A percentile compares a stretch with the other conserved stretches of the same genome.
Conservation (phyloP, 2,888 invertebrate genomes). For the Callimorpha dominula region DNA sequence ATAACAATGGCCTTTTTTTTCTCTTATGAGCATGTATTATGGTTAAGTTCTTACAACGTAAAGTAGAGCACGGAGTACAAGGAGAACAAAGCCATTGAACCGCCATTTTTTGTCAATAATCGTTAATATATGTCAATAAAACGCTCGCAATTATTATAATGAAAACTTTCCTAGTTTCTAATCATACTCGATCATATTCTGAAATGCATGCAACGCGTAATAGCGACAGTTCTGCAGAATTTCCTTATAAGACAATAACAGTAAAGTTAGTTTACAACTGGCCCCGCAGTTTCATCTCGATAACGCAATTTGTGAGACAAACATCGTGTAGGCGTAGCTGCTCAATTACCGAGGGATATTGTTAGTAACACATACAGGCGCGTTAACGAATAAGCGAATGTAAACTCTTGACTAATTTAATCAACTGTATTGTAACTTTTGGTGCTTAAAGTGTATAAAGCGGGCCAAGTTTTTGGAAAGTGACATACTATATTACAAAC, state of each 20-base stretch:
- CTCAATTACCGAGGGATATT: conserved; percentile 55
- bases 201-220: conserved; percentile 23
- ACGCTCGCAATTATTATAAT: not conserved
- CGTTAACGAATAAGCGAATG: conserved; percentile 22
- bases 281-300: conserved; percentile 58
- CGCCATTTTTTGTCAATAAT: not conserved
- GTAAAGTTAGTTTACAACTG: conserved; percentile 60
- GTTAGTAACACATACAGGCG: conserved; percentile 27
- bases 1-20: not conserved
- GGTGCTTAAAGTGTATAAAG: conserved; percentile 7
- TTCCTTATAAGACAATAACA: conserved; percentile 54
- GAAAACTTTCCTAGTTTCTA: not conserved
- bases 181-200: not conserved
- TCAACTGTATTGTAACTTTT: conserved; percentile 19
- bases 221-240: conserved; percentile 36
- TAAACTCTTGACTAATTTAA: conserved; percentile 23
- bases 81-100: not conserved
- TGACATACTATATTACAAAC: not conserved
- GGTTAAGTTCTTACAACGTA: not conserved
- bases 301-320: conserved; percentile 63
- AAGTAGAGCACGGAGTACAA: not conserved
- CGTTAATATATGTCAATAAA: not conserved
- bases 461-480: conserved; percentile 5
- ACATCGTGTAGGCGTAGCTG: conserved; percentile 53
- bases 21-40: not conserved